Conservation (phyloP, 2,888 invertebrate species). For the Plutella xylostella region DNA sequence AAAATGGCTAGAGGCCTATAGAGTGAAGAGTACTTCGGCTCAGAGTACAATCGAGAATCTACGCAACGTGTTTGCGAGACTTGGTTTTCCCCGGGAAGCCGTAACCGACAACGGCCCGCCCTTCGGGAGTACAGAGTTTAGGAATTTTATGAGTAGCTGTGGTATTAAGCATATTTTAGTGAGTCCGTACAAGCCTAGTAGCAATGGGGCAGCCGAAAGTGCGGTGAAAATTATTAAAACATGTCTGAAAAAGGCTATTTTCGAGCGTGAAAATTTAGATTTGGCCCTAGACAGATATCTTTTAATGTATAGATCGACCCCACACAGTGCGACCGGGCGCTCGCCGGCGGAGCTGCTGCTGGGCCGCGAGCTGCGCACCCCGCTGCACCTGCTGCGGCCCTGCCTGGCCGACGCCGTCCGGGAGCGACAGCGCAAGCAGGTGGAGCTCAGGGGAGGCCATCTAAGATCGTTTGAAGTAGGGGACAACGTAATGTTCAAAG, state of each 20-base stretch:
- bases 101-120: not conserved
- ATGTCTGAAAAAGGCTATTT: not conserved
- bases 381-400: not conserved
- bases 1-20: not conserved
- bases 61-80: not conserved
- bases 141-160: not conserved
- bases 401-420: not conserved
- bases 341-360: not conserved
- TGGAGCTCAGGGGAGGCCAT: not conserved
- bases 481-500: not conserved
- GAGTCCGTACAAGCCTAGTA: not conserved
- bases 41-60: not conserved
- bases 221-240: not conserved
- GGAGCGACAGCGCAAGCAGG: not conserved
- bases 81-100: not conserved
- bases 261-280: not conserved
- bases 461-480: not conserved
- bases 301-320: not conserved
- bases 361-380: not conserved
- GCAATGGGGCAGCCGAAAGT: not conserved
- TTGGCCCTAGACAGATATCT: not conserved
- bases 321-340: not conserved
- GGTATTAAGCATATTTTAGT: not conserved
- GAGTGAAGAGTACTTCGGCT: not conserved
- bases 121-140: not conserved